Conservation (phyloP, 2,113 vertebrate genomes). For the Crotalus viridis region DNA sequence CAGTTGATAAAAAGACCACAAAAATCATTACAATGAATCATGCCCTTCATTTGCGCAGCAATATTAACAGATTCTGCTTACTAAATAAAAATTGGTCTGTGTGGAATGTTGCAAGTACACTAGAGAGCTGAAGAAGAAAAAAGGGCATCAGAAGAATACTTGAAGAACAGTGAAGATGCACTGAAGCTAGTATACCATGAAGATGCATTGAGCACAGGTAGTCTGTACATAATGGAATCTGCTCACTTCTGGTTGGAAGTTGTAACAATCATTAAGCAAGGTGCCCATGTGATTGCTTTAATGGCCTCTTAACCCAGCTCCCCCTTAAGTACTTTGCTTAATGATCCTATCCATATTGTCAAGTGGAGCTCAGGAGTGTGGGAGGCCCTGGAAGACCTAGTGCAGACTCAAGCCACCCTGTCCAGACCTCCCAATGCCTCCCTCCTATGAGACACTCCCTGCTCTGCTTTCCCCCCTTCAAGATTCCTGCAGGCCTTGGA, state of each 20-base stretch:
- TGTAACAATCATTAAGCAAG: no score
- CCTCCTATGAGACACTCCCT: background rate
- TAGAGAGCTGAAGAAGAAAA: background rate
- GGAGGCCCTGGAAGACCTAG: background rate
- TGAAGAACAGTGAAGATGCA: background rate
- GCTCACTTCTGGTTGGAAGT: no score
- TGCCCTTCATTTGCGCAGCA: background rate
- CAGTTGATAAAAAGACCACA: background rate
- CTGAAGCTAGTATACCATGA: background rate
- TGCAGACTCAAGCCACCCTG: background rate
- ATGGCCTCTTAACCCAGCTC: background rate
- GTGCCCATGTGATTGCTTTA: no score
- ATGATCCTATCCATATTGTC: background rate
- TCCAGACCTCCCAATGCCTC: background rate
- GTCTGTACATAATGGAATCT: background rate
- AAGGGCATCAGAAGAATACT: background rate
- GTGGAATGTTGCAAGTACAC: background rate
- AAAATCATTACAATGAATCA: background rate
- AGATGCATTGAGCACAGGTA: background rate
- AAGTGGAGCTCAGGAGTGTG: background rate
- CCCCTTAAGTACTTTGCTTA: background rate
- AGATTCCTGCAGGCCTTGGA: background rate
- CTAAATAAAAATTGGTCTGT: background rate
- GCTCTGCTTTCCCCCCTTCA: background rate
- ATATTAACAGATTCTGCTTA: background rate